A percentile compares a stretch with the other conserved stretches of the same genome.
Evolutionary conservation across 2,888 invertebrate species (phyloP).

Genomic region (Eueremaeus valkanovi): DNA sequence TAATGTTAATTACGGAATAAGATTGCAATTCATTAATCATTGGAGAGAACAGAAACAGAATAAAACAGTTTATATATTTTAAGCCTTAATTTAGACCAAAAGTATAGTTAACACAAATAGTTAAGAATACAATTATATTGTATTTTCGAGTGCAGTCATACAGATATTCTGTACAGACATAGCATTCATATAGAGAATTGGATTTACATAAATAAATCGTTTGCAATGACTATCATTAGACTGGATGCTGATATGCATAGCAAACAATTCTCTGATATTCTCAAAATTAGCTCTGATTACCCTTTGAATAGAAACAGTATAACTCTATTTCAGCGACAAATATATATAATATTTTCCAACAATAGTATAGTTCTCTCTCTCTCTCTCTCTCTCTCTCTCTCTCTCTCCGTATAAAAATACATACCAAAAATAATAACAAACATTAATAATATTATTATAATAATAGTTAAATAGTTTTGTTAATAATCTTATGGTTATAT

Average conservation of each 20-base stretch:
- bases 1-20: constrained; percentile 12
- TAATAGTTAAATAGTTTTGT: background rate
- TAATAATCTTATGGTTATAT: background rate
- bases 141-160: background rate
- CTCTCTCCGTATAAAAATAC: no score
- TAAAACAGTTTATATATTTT: background rate
- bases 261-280: background rate
- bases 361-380: background rate
- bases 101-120: background rate
- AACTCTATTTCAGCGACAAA: background rate
- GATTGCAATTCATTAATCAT: constrained; percentile 6
- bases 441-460: background rate
- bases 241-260: constrained; percentile 13
- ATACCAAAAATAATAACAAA: background rate
- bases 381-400: no score
- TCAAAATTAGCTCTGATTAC: background rate
- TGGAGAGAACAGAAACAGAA: background rate
- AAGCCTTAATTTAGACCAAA: background rate
- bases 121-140: background rate
- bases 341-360: background rate
- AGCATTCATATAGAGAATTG: no score
- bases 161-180: no score
- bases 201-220: constrained; percentile 3
- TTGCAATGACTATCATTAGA: background rate
- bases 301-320: background rate